phyloP scores from a whole-genome alignment of 2,797 vertebrate genomes.

The Hemibagrus guttatus region DNA sequence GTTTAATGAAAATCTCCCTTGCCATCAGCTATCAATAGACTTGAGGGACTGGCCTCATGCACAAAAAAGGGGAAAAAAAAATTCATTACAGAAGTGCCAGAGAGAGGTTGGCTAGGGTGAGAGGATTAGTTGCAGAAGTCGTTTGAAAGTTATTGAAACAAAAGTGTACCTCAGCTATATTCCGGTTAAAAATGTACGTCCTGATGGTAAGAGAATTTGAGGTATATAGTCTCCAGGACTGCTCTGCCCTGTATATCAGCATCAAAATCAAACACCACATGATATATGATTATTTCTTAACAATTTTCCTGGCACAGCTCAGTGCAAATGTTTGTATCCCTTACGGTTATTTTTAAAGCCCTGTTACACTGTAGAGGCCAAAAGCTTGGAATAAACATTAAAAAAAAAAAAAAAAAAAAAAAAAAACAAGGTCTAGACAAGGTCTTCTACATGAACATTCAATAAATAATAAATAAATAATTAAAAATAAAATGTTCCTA shows the following conservation, averaged over 20 bases:
- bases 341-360: neutral
- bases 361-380: neutral
- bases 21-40: slow-evolving; percentile 63
- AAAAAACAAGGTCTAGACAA: neutral
- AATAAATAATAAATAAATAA: too few species aligned
- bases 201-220: neutral
- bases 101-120: slow-evolving; percentile 34
- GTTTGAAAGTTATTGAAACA: slow-evolving; percentile 57
- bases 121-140: slow-evolving; percentile 55
- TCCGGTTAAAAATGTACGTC: slow-evolving; percentile 26
- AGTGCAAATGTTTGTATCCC: neutral
- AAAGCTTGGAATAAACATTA: neutral
- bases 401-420: too few species aligned
- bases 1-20: slow-evolving; percentile 63
- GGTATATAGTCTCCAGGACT: neutral
- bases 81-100: slow-evolving; percentile 55
- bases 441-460: too few species aligned
- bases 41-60: slow-evolving; percentile 54
- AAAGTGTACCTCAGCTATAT: slow-evolving; percentile 32
- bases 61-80: slow-evolving; percentile 53
- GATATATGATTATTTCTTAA: slow-evolving; percentile 19
- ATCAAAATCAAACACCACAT: slow-evolving; percentile 43
- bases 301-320: neutral
- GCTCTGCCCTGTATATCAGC: neutral
- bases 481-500: too few species aligned